Percentiles rank a stretch among this genome's conserved stretches.
These are phyloP conservation scores for Gymnogyps californianus DNA, from an alignment of 2,113 vertebrate species.

Conservation along the genomic window DNA sequence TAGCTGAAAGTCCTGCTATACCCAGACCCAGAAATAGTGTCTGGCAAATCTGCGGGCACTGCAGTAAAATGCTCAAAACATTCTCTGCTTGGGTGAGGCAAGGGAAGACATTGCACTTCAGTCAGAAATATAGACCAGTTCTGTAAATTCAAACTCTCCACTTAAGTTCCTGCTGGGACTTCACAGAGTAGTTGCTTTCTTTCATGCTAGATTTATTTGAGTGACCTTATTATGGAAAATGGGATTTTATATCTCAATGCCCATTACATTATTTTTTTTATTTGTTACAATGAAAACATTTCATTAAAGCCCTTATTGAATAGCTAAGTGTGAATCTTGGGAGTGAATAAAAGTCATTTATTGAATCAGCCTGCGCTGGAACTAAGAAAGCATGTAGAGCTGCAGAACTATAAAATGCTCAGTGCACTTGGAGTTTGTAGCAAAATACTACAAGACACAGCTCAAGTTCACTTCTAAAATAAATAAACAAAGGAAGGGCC, in stretches of 20 bases:
- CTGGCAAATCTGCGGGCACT: background rate
- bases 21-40: background rate
- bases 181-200: slow-evolving; percentile 39
- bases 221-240: slow-evolving; percentile 59
- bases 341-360: slow-evolving; percentile 17
- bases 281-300: slow-evolving; percentile 50
- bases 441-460: background rate
- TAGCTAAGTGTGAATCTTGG: slow-evolving; percentile 39
- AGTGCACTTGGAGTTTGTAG: background rate
- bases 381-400: background rate
- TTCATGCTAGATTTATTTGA: slow-evolving; percentile 65
- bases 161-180: slow-evolving; percentile 44
- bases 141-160: slow-evolving; percentile 19
- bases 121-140: background rate
- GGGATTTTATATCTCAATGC: slow-evolving; percentile 53
- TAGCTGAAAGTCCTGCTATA: background rate
- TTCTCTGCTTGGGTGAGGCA: background rate
- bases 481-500: background rate
- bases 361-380: background rate
- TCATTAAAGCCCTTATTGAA: slow-evolving; percentile 23
- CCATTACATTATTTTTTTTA: slow-evolving; percentile 24
- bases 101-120: background rate
- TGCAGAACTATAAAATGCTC: background rate
- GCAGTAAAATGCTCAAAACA: background rate
- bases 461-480: background rate